Evolutionary conservation across 2,113 vertebrate genomes (phyloP), one percentile per base, ranked within the genome.

Genomic region (Ciconia stormi): DNA sequence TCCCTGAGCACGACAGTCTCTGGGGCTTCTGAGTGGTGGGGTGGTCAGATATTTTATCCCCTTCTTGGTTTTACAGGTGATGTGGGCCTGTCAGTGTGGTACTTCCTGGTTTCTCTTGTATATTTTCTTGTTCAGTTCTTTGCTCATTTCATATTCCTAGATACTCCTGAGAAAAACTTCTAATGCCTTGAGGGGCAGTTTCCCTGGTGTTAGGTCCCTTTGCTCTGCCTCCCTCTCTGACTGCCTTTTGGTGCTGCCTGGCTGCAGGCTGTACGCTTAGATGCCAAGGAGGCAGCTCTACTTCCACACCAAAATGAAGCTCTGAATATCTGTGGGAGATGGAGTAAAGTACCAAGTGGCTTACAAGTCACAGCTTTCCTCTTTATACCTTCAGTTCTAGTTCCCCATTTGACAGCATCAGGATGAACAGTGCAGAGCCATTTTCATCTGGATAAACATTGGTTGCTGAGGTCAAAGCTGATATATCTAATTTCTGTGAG

Each of bases 351-450:
- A 66, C 8, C 1, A 3, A 36, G 32, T 34, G 7, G 50, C 21
- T 77, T 58, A 65, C 5, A 70, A 53, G 59, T 55, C 7, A 15
- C 14, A 52, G 5, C 16, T 52, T 69, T 36, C 55, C 11, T 73
- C 53, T 18, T 83, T 90, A 97, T 80, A 98, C 98, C 97, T 98
- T 98, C 83, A 98, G 76, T 87, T 97, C 95, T 23, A 98, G 92
- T 89, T 98, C 85, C 82, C 97, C 95, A 63, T 96, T 96, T n/a
- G 95, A 61, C 77, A 98, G 95, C 86, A 87, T 92, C 94, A 98
- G 93, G 71, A 87, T 92, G 80, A 98, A 97, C n/a, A 63, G 94
- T 70, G 94, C 81, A 86, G 86, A 94, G 20, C 92, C 80, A 5
- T 90, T 95, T 85, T 96, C 96, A n/a, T 78, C 66, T 78, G 94